Evolutionary conservation across 2,888 invertebrate genomes (phyloP).

Genomic region (Drosophila barbarae): DNA sequence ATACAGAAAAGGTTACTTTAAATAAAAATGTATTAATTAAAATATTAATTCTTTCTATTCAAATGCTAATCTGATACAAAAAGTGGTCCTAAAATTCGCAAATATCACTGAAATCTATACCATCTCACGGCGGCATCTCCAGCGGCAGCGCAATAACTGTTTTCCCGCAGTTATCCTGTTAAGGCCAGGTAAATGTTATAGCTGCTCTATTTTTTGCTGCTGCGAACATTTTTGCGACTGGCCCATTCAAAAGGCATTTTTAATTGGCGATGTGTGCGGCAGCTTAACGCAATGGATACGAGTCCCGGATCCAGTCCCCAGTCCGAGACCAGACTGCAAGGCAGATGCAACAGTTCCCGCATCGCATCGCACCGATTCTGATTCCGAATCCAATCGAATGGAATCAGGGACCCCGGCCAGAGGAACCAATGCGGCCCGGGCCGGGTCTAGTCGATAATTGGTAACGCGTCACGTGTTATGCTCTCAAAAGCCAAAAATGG

Average conservation of each 20-base stretch:
- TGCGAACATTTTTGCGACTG: constrained; percentile 32
- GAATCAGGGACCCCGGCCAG: constrained; percentile 2
- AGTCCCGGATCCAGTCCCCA: constrained; percentile 1
- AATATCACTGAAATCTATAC: background rate
- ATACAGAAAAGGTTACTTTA: too few species aligned
- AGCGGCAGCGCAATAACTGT: constrained; percentile 12
- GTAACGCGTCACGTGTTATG: constrained; percentile 75
- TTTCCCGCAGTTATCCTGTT: constrained; percentile 40
- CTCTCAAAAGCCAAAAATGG: constrained; percentile 77
- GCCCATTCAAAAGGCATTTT: constrained; percentile 68
- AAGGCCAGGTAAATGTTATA: constrained; percentile 58
- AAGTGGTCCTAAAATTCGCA: background rate
- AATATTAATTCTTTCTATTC: too few species aligned
- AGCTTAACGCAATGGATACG: constrained; percentile 51
- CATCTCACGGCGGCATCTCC: background rate
- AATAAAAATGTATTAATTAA: too few species aligned
- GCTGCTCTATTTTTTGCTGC: constrained; percentile 35
- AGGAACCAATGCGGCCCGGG: constrained; percentile 1
- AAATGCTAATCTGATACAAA: background rate
- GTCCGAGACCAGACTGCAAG: background rate
- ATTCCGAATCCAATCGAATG: constrained; percentile 27
- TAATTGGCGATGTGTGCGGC: constrained; percentile 62
- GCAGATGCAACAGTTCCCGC: constrained; percentile 59
- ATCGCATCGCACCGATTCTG: constrained; percentile 1
- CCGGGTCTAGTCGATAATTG: constrained; percentile 72